A percentile compares a stretch with the other conserved stretches of the same genome.
Evolutionary conservation across 2,888 invertebrate species (phyloP).

Genomic region (Caradrina clavipalpis): DNA sequence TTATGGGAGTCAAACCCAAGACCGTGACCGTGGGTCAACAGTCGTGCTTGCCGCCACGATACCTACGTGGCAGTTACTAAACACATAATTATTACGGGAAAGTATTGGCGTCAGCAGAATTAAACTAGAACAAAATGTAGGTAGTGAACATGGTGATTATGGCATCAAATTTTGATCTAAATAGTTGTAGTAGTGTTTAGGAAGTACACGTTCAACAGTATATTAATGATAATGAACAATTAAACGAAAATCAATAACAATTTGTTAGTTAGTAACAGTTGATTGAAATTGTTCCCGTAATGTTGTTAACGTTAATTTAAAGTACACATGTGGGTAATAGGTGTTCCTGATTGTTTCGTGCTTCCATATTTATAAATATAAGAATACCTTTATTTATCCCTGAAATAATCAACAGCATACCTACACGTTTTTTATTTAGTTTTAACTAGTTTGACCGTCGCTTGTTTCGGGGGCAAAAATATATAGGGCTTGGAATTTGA

Average conservation of each 20-base stretch:
- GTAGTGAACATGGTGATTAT: neutral
- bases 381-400: slow-evolving; percentile 25
- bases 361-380: slow-evolving; percentile 21
- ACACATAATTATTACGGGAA: too few species aligned
- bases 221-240: slow-evolving; percentile 12
- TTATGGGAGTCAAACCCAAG: too few species aligned
- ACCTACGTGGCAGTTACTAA: too few species aligned
- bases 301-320: slow-evolving; percentile 40
- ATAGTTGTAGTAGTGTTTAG: neutral
- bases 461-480: slow-evolving; percentile 42
- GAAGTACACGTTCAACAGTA: neutral
- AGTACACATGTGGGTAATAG: slow-evolving; percentile 20
- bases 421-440: slow-evolving; percentile 36
- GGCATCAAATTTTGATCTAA: neutral
- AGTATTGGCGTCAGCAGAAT: too few species aligned
- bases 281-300: slow-evolving; percentile 42
- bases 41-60: too few species aligned
- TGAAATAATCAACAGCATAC: slow-evolving; percentile 44
- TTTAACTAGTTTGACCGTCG: slow-evolving; percentile 45
- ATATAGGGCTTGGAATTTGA: slow-evolving; percentile 24
- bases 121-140: too few species aligned
- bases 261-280: slow-evolving; percentile 21
- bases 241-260: slow-evolving; percentile 32
- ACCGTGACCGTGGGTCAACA: too few species aligned
- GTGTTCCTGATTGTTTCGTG: slow-evolving; percentile 25